Conservation (phyloP, 92 coral and sea anemone genomes). For the Zoanthus sociatus region DNA sequence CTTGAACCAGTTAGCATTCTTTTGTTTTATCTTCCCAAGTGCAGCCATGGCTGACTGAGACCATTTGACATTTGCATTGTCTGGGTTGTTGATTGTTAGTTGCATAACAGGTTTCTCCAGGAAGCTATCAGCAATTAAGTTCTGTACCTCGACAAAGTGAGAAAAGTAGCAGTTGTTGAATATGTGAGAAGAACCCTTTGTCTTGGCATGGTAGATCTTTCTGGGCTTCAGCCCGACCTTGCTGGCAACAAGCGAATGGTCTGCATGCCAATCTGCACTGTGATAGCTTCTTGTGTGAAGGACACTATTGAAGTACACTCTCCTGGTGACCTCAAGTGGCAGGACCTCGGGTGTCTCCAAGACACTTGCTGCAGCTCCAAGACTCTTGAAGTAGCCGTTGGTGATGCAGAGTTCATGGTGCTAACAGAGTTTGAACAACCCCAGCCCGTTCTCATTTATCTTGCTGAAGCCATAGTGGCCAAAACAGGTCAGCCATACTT, state of each 20-base stretch:
- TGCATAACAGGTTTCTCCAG: neutral
- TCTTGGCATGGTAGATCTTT: neutral
- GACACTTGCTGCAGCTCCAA: neutral
- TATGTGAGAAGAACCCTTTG: neutral
- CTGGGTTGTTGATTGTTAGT: neutral
- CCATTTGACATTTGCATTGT: neutral
- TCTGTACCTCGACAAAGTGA: neutral
- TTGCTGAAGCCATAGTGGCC: neutral
- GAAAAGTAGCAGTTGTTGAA: neutral
- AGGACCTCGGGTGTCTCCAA: neutral
- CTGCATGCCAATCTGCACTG: neutral
- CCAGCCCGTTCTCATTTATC: neutral
- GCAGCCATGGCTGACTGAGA: neutral
- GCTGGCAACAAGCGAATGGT: neutral
- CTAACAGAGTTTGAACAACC: too few species aligned
- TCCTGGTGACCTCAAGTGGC: neutral
- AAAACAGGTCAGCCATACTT: too few species aligned
- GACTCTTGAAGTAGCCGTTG: neutral
- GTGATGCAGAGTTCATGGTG: too few species aligned
- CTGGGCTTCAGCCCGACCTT: neutral
- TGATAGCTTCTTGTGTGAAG: neutral
- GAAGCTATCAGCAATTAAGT: neutral
- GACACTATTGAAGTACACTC: neutral
- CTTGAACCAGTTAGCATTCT: constrained; percentile 22
- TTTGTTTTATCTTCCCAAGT: neutral